Evolutionary conservation across 37 sponge, comb jelly and placozoan genomes (phyloP).

Genomic region (Spongia lamella): DNA sequence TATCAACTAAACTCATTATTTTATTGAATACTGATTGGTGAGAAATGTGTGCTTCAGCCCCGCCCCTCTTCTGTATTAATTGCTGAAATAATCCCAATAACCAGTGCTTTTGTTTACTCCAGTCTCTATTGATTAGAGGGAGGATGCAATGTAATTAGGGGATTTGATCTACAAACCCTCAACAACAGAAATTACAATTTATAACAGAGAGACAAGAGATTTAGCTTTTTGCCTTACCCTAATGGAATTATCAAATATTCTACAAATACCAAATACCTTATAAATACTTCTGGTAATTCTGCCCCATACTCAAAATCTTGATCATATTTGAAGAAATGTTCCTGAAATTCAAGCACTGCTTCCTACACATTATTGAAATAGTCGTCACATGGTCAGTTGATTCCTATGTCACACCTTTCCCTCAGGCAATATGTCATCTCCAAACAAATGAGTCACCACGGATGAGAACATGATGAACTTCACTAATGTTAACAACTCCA

Average conservation of each 20-base stretch:
- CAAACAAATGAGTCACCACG: slow-evolving; percentile 71
- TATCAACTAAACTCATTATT: slow-evolving; percentile 39
- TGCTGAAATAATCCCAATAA: slow-evolving; percentile 1
- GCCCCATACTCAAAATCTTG: slow-evolving; percentile 85
- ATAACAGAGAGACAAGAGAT: not conserved
- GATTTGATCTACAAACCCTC: not conserved
- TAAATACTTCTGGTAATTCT: slow-evolving; percentile 69
- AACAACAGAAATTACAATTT: not conserved
- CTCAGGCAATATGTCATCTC: slow-evolving; percentile 44
- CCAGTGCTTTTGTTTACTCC: not conserved
- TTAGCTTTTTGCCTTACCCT: too few relatives aligned
- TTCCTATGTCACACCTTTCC: slow-evolving; percentile 21
- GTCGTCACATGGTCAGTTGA: not conserved
- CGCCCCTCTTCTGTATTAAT: too few relatives aligned
- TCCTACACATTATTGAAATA: slow-evolving; percentile 13
- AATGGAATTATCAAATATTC: not conserved
- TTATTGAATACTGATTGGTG: slow-evolving; percentile 41
- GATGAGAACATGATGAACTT: slow-evolving; percentile 62
- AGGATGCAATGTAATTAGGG: too few relatives aligned
- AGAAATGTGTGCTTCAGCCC: too few relatives aligned
- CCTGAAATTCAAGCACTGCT: slow-evolving; percentile 32
- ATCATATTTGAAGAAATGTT: slow-evolving; percentile 72
- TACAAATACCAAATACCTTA: slow-evolving; percentile 43
- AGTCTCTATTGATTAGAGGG: not conserved
- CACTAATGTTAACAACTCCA: slow-evolving; percentile 74